Conservation (phyloP, 2,888 invertebrate genomes). For the Formica aserva region DNA sequence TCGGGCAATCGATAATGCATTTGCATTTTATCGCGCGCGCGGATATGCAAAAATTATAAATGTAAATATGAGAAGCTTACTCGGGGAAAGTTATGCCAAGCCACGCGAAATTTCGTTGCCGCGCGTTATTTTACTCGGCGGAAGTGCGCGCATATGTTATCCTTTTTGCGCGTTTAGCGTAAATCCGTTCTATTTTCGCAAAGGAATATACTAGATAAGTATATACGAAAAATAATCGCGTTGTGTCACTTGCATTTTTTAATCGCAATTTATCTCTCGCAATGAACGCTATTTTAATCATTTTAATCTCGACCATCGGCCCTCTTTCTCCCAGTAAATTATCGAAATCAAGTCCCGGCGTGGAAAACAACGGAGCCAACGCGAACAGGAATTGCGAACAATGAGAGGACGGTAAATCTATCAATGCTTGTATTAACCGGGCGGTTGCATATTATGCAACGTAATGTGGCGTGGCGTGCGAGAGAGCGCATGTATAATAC, state of each 20-base stretch:
- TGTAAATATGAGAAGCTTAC: conserved; percentile 24
- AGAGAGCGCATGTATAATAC: conserved; percentile 38
- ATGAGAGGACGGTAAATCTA: conserved; percentile 32
- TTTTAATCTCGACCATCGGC: background rate
- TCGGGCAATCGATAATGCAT: conserved; percentile 25
- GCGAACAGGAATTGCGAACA: background rate
- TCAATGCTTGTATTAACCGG: conserved; percentile 31
- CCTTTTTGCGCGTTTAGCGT: conserved; percentile 40
- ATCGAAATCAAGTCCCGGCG: background rate
- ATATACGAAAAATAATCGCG: background rate
- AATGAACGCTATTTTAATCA: background rate
- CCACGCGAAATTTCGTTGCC: conserved; percentile 25
- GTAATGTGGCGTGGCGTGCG: background rate
- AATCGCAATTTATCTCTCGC: background rate
- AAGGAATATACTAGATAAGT: background rate
- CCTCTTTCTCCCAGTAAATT: background rate
- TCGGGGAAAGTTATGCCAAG: background rate
- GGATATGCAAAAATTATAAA: conserved; percentile 33
- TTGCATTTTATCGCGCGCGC: conserved; percentile 37
- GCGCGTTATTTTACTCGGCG: background rate
- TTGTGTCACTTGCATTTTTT: conserved; percentile 16
- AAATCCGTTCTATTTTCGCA: conserved; percentile 24
- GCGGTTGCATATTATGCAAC: conserved; percentile 15
- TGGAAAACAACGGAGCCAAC: background rate
- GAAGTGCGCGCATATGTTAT: conserved; percentile 19